Base-by-base conservation (phyloP, 2,888 invertebrate species). In the Netelia fuscicornis region DNA sequence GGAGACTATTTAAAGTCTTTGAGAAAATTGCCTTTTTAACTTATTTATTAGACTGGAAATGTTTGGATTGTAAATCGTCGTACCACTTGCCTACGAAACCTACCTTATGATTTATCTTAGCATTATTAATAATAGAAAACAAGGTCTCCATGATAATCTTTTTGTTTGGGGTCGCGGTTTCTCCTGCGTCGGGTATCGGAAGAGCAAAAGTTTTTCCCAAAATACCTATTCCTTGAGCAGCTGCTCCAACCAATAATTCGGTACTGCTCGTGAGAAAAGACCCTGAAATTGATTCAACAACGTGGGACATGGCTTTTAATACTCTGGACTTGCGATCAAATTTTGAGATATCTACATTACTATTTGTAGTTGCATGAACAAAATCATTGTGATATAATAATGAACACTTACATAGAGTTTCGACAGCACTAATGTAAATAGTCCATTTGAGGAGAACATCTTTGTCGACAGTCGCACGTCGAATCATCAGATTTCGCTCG, bases 141-240 rank as follows among this genome's bases (percentile, higher is more conserved):
- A 98, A 94, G 17, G 95, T 95, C 42, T 96, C 96, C 8, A 97
- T 96, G 23, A 98, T 94, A 8, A 95, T 95, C 86, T 96, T 95
- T 92, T 97, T 98, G 0, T 96, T 96, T 2, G 95, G 77, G 44
- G 68, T 79, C 70, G 87, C 72, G 30, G 88, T 87, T 9, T 85
- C 86, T 6, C 83, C 77, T 2, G 48, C 75, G 8, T 85, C 76
- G 11, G 91, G 88, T 48, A 98, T 94, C 0, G 98, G 98, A 56
- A 98, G 94, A 11, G 96, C 94, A 60, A 95, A 95, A 84, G 95
- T 95, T 86, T 97, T 96, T 2, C 96, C 96, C 60, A 98, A 95
- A 84, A 97, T 95, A 0, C 97, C 96, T 37, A 98, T 94, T 71
- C 97, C 96, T 76, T 95, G 95, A 84, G 97, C 96, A 0, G 97